phyloP scores from a whole-genome alignment of 2,797 vertebrate species.

The Coilia nasus region DNA sequence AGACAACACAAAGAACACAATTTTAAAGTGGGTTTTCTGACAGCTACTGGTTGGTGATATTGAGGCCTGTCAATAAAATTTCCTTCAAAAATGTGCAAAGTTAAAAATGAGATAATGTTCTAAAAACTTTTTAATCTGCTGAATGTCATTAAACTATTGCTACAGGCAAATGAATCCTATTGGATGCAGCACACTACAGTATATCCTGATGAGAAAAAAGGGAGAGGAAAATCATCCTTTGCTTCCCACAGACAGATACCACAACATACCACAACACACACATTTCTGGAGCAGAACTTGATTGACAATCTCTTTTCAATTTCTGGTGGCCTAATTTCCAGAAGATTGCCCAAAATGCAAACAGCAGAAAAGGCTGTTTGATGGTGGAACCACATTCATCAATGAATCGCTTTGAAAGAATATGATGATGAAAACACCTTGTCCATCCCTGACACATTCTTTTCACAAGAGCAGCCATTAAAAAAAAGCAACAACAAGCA shows the following conservation, averaged over 20 bases:
- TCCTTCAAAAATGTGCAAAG: neutral
- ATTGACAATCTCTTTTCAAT: neutral
- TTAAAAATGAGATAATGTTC: neutral
- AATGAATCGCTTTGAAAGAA: neutral
- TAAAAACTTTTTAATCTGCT: neutral
- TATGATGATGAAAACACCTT: neutral
- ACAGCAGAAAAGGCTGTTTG: neutral
- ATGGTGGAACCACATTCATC: neutral
- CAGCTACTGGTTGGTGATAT: neutral
- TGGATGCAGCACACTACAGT: neutral
- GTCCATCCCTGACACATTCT: neutral
- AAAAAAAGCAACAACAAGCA: neutral
- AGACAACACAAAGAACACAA: neutral
- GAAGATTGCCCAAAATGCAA: neutral
- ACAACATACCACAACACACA: too few species aligned
- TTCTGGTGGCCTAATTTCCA: neutral
- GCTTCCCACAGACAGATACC: neutral
- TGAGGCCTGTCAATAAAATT: neutral
- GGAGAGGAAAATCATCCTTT: neutral
- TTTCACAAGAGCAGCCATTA: neutral
- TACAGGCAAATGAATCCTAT: neutral
- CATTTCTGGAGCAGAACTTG: too few species aligned
- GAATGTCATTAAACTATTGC: neutral
- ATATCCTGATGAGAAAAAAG: neutral
- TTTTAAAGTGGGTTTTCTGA: neutral